Conservation (phyloP, 2,888 invertebrate genomes). For the Eupithecia dodoneata region DNA sequence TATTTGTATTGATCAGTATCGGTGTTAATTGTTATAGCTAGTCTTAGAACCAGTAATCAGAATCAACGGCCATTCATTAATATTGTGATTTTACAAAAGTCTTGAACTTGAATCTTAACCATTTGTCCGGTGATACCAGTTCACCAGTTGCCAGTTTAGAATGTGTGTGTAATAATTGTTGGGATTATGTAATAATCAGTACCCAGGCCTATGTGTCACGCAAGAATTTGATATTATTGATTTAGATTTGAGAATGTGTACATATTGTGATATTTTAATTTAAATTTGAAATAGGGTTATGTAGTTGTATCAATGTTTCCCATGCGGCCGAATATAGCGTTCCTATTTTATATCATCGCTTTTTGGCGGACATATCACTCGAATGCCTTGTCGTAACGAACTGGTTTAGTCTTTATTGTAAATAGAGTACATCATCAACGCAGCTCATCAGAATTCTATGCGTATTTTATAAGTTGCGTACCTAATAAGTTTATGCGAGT, state of each 20-base stretch:
- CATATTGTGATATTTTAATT: constrained; percentile 84
- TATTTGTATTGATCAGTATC: constrained; percentile 41
- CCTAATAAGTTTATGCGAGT: constrained; percentile 62
- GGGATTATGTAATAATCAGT: constrained; percentile 50
- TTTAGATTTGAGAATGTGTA: constrained; percentile 76
- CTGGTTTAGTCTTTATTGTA: constrained; percentile 56
- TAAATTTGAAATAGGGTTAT: constrained; percentile 78
- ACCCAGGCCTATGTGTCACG: constrained; percentile 57
- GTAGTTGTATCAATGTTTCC: constrained; percentile 67
- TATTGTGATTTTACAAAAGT: constrained; percentile 34
- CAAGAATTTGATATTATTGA: constrained; percentile 72
- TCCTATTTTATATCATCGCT: constrained; percentile 46
- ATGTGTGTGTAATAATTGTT: constrained; percentile 55
- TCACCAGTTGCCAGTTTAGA: constrained; percentile 49
- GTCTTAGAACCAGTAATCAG: constrained; percentile 39
- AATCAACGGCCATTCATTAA: constrained; percentile 40
- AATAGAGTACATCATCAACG: constrained; percentile 56
- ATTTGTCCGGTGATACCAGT: constrained; percentile 40
- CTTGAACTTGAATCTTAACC: not conserved
- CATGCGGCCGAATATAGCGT: constrained; percentile 58
- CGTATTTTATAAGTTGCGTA: constrained; percentile 52
- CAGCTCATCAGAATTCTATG: constrained; percentile 50
- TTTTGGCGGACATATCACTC: constrained; percentile 53
- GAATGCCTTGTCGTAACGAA: constrained; percentile 51
- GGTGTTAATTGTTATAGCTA: constrained; percentile 37